Evolutionary conservation across 2,797 vertebrate genomes (phyloP), one percentile per base, ranked within the genome.

Genomic region (Neosilurus mollespiculum): DNA sequence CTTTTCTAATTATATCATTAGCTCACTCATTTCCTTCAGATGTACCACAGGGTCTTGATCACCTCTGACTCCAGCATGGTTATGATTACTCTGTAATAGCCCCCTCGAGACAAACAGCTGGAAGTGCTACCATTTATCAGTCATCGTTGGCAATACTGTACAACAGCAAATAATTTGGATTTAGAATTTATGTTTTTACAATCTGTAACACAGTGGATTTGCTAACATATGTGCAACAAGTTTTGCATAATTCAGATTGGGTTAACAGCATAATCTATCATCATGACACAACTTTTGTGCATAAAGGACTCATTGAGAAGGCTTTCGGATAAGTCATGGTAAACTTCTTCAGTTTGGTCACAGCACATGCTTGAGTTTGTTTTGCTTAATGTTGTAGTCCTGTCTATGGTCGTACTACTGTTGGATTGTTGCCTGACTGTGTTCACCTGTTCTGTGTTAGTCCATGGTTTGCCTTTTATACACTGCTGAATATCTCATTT

Each of bases 1-100:
- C 78, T 78, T 51, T 58, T 51, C 49, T 85, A 69, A 80, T 85
- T 79, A 80, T 71, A 72, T 87, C 70, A 80, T 84, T 82, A 82
- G 81, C 82, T 78, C 82, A 56, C 24, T 73, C 59, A 84, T 77
- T 71, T 77, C 54, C 65, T 56, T 64, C 73, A 61, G 56, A 65
- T 54, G 56, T 64, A 83, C 78, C 78, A 49, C 78, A 80, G 58
- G 83, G 26, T 83, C 71, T 56, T 82, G 70, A 84, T 85, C 82
- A 81, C 70, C 51, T 77, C 56, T 83, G 81, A 85, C 82, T 69
- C 66, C 58, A 70, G 80, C 75, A 61, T 80, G 81, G 83, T 84
- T 84, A 59, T 80, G 77, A 83, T 76, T 66, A 61, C 34, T 82
- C 54, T 43, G n/a, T 87, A 84, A 82, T 84, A 24, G 70, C 56